Base-by-base conservation (phyloP, 2,113 vertebrate species). In the Bubalus kerabau region DNA sequence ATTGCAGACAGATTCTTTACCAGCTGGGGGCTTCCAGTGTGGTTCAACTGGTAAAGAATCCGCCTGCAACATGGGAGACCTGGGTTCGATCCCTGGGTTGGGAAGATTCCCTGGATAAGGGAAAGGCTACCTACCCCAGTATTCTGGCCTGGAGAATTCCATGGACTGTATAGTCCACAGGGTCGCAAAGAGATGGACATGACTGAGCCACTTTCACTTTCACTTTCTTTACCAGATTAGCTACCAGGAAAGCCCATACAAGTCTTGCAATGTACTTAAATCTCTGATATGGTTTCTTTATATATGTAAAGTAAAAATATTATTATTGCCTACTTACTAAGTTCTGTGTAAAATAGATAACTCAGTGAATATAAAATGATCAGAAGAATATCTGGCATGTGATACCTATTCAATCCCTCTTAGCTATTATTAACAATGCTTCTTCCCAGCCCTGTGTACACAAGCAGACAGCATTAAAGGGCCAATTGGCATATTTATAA, bases 381-480 rank as follows among this genome's bases (percentile, higher is more conserved):
- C 24, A 81, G 2, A 14, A 40, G 32, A 21, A 21, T 36, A 9
- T 1, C 46, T 74, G 16, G 2, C 32, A 52, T 0, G 0, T 8
- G 21, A 14, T 14, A 36, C 5, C 0, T 4, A 26, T 21, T 30
- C 13, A 56, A 2, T 19, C 12, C 2, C 6, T 67, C 17, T 81
- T 13, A 16, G 24, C 9, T 96, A 3, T 60, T 76, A 19, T 24
- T 56, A 11, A 21, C 17, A 30, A 40, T 46, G 2, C 52, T 91
- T 86, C 43, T 40, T 87, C 86, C 26, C 40, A 80, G 28, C 7
- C 80, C 46, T 96, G 16, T 52, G 28, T 8, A 13, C 4, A 52
- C 52, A 81, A 21, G 0, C 30, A 52, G 32, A 30, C 4, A 48
- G 0, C 1, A 60, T 3, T 4, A 19, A 32, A 32, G 74, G 32